Base-by-base conservation (phyloP, 2,888 invertebrate genomes). In the Exocentrus adspersus region DNA sequence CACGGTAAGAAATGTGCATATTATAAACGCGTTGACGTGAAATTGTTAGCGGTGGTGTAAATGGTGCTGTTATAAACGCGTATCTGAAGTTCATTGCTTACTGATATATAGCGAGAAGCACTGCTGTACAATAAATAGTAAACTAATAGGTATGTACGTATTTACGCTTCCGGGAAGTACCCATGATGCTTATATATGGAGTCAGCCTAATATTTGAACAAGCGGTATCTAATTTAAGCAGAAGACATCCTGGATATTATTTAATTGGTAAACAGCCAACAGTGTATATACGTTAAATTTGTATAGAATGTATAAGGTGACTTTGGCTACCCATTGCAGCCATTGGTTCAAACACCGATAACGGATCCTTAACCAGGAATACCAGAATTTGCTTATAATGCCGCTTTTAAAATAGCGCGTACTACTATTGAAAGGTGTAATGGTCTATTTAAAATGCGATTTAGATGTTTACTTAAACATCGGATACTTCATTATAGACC, bases 371-470 rank as follows among this genome's bases (percentile, higher is more conserved):
- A 28, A 7, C 46, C 46, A 46, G 46, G 20, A 46, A 46, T 19
- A 17, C 46, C 46, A 19, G 46, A 46, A 46, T 51, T 51, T 51
- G n/a, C 16, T 10, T 51, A 51, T 21, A 51, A 51, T 21, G 14
- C 21, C n/a, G 51, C 24, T 12, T 51, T 51, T 30, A 51, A 21
- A 21, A 51, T 21, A 51, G 51, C 51, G 9, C 51, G 51, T 28
- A 28, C n/a, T 14, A 10, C 21, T 6, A 21, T 51, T n/a, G 51
- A 51, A 24, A 51, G 51, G 14, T 51, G 51, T n/a, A 51, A 21
- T 51, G 51, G 51, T 19, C 51, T 51, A 10, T 16, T 51, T 2
- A 21, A 51, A 51, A 51, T 51, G 51, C 10, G 51, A 21, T 51
- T 51, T 51, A 19, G 51, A 16, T n/a, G n/a, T n/a, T n/a, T n/a